These are phyloP conservation scores for Dufourea novaeangliae DNA, from an alignment of 1,140 invertebrate genomes.

Conservation along the genomic window DNA sequence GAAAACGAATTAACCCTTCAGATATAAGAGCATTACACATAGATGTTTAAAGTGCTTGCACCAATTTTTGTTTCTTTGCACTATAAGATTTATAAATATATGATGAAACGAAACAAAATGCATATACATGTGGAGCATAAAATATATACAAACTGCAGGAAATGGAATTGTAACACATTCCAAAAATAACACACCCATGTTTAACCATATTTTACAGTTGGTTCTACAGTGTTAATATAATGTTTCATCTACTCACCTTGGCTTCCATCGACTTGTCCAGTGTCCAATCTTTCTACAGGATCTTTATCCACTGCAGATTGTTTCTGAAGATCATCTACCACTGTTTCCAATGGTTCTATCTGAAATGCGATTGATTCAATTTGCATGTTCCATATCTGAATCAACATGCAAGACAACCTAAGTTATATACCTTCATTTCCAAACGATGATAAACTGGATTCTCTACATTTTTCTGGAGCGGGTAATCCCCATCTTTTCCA, in stretches of 20 bases:
- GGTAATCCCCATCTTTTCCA: constrained; percentile 66
- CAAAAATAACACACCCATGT: background rate
- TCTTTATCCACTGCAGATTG: constrained; percentile 64
- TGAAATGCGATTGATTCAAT: constrained; percentile 46
- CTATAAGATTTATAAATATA: background rate
- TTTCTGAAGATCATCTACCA: constrained; percentile 68
- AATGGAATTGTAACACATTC: background rate
- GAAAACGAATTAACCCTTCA: background rate
- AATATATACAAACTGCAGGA: constrained; percentile 4
- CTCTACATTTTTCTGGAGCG: constrained; percentile 59
- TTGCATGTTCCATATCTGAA: background rate
- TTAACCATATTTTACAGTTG: background rate
- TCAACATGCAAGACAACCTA: background rate
- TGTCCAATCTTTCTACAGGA: constrained; percentile 66
- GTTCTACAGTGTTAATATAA: background rate
- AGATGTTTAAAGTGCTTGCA: background rate
- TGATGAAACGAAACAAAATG: too few species aligned
- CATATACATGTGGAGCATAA: constrained; percentile 2
- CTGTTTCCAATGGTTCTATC: constrained; percentile 75
- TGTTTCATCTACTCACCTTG: constrained; percentile 67
- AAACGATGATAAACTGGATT: constrained; percentile 73
- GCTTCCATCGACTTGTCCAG: constrained; percentile 65
- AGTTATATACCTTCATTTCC: constrained; percentile 78
- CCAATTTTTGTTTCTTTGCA: background rate
- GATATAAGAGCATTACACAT: background rate